A percentile compares a stretch with the other conserved stretches of the same genome.
Evolutionary conservation across 2,888 invertebrate genomes (phyloP).

Genomic region (Drosophila neotestacea): DNA sequence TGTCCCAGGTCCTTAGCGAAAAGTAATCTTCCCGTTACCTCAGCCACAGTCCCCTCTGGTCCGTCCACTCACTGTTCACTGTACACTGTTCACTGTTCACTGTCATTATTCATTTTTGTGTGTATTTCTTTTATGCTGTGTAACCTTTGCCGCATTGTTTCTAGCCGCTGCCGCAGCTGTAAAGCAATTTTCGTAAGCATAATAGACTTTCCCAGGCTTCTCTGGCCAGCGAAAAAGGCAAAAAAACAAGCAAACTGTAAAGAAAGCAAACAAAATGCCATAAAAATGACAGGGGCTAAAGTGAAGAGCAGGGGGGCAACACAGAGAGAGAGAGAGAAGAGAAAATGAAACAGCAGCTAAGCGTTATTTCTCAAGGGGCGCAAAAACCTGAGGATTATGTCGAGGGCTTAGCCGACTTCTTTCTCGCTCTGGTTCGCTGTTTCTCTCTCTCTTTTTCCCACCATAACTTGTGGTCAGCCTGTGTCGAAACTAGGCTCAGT

Average conservation of each 20-base stretch:
- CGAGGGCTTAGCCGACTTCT: conserved; percentile 45
- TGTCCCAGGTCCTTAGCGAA: conserved; percentile 50
- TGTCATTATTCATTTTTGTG: conserved; percentile 78
- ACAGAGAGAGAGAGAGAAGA: not conserved
- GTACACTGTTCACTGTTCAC: conserved; percentile 39
- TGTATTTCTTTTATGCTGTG: conserved; percentile 74
- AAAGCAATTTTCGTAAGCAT: conserved; percentile 78
- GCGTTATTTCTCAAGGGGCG: conserved; percentile 74
- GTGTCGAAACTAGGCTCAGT: conserved; percentile 49
- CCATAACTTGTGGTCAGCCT: conserved; percentile 54
- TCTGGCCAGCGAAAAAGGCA: conserved; percentile 39
- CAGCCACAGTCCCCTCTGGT: not conserved
- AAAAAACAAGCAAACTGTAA: conserved; percentile 14
- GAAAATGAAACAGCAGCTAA: conserved; percentile 64
- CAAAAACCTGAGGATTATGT: conserved; percentile 52
- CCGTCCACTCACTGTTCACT: conserved; percentile 12
- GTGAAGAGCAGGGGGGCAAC: not conserved
- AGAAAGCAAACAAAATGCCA: conserved; percentile 62
- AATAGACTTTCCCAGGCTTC: conserved; percentile 64
- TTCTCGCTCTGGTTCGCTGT: not conserved
- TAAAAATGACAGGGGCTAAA: conserved; percentile 49
- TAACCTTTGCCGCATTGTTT: conserved; percentile 80
- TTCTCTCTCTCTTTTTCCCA: not conserved
- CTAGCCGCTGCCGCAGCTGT: conserved; percentile 68
- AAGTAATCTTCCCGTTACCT: conserved; percentile 43